phyloP scores from a whole-genome alignment of 2,113 vertebrate genomes.

The Halichoeres trimaculatus region DNA sequence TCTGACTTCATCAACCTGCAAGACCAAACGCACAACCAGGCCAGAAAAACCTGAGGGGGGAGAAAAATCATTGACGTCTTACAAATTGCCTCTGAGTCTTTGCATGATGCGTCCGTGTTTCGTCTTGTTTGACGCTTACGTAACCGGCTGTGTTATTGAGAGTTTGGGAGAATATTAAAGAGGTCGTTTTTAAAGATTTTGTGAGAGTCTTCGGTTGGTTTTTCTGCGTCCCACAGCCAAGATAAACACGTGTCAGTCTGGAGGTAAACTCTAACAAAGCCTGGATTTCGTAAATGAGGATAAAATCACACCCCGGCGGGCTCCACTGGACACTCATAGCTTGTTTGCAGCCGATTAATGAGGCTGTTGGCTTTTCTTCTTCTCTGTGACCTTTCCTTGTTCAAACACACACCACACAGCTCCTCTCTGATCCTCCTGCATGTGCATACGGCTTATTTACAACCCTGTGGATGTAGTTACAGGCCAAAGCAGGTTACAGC shows the following conservation, averaged over 20 bases:
- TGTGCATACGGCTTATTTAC: constrained; percentile 20
- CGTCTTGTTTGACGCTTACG: constrained; percentile 31
- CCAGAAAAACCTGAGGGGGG: not conserved
- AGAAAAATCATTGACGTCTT: constrained; percentile 5
- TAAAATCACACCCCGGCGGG: constrained; percentile 33
- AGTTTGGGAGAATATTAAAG: constrained; percentile 6
- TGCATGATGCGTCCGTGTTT: constrained; percentile 19
- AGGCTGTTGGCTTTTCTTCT: constrained; percentile 41
- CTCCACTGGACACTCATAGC: constrained; percentile 29
- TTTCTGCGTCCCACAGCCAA: constrained; percentile 46
- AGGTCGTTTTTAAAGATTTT: constrained; percentile 10
- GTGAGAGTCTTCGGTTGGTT: constrained; percentile 22
- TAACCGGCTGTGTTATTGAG: constrained; percentile 31
- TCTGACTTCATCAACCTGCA: constrained; percentile 9
- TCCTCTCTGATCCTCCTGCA: constrained; percentile 14
- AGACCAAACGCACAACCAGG: not conserved
- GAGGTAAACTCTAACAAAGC: constrained; percentile 60
- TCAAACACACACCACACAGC: constrained; percentile 32
- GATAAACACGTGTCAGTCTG: constrained; percentile 58
- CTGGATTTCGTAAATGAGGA: constrained; percentile 48
- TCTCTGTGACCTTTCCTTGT: constrained; percentile 30
- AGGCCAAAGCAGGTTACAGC: constrained; percentile 35
- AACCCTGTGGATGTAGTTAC: constrained; percentile 20
- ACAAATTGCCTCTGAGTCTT: constrained; percentile 31
- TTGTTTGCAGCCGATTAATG: constrained; percentile 39